phyloP scores from a whole-genome alignment of 2,797 vertebrate genomes.

The Valencia hispanica region DNA sequence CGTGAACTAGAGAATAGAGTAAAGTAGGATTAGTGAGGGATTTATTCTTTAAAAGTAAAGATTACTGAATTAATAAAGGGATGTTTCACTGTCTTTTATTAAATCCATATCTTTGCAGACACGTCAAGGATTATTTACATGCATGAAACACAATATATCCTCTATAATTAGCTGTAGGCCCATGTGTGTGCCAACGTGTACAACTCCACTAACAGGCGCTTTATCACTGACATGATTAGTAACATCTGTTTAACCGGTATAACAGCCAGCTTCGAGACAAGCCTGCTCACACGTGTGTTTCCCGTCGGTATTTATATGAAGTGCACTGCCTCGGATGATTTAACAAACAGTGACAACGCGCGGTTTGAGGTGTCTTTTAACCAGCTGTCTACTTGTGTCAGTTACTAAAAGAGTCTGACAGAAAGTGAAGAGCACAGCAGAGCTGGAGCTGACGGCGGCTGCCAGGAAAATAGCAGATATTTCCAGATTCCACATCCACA shows the following conservation, averaged over 20 bases:
- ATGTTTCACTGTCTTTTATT: neutral
- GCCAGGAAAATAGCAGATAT: constrained; percentile 76
- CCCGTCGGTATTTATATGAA: constrained; percentile 7
- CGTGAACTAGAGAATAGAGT: neutral
- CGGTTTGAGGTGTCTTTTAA: neutral
- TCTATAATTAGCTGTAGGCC: neutral
- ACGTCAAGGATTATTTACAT: neutral
- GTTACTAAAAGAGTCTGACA: constrained; percentile 24
- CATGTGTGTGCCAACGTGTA: neutral
- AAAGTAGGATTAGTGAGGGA: neutral
- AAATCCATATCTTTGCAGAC: neutral
- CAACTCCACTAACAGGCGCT: neutral
- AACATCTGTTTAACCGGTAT: neutral
- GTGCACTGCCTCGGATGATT: constrained; percentile 23
- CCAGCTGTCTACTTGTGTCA: constrained; percentile 50
- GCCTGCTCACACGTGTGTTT: neutral
- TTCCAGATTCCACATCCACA: constrained; percentile 81
- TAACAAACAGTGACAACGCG: constrained; percentile 18
- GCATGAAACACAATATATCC: neutral
- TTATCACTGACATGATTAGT: neutral
- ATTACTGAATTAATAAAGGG: neutral
- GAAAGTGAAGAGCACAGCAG: constrained; percentile 34
- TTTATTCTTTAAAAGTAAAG: neutral
- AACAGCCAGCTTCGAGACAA: neutral
- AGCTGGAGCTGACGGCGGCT: constrained; percentile 45